Percentiles rank a stretch among this genome's conserved stretches.
Evolutionary conservation across 2,797 vertebrate species (phyloP).

Genomic region (Molossus molossus): DNA sequence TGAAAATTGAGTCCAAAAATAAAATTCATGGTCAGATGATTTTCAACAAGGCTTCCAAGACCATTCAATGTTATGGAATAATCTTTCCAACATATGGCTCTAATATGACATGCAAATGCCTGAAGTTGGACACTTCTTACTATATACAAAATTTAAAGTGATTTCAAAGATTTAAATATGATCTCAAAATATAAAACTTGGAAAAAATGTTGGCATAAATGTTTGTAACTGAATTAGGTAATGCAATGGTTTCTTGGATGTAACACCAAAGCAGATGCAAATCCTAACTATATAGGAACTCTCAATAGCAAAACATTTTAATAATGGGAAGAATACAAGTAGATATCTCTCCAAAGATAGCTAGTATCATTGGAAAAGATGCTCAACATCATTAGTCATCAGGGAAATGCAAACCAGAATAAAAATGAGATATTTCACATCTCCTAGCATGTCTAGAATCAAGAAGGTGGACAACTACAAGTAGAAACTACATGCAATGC

Average conservation of each 20-base stretch:
- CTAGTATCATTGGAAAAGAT: neutral
- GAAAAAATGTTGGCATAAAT: neutral
- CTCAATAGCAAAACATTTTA: neutral
- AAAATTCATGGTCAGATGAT: neutral
- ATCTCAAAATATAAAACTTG: conserved; percentile 2
- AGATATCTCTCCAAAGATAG: neutral
- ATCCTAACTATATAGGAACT: neutral
- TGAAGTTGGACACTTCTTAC: neutral
- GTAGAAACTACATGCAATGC: neutral
- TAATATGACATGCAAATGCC: neutral
- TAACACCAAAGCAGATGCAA: neutral
- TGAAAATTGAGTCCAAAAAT: neutral
- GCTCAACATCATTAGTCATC: neutral
- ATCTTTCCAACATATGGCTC: neutral
- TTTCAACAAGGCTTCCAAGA: neutral
- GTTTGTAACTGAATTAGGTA: neutral
- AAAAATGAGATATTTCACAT: neutral
- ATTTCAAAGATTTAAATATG: neutral
- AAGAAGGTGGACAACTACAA: conserved; percentile 13
- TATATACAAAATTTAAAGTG: neutral
- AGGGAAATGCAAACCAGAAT: neutral
- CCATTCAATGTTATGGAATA: neutral
- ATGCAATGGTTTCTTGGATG: neutral
- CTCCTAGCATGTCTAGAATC: neutral
- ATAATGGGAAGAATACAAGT: neutral